A percentile compares a stretch with the other conserved stretches of the same genome.
Conservation (phyloP, 2,797 vertebrate genomes). For the Pelochelys cantorii region DNA sequence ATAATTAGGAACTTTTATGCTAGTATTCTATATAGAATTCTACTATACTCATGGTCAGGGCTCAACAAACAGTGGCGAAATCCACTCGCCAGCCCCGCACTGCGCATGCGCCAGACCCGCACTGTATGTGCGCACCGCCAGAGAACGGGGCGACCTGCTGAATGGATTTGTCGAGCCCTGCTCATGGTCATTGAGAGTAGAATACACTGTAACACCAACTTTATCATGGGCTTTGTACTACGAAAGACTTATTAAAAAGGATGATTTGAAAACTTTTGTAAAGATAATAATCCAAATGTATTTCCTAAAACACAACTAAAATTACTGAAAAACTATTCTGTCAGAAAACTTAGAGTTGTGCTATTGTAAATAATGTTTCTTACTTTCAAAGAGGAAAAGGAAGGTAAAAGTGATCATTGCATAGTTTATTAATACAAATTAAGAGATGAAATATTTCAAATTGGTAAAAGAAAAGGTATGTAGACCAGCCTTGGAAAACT, state of each 20-base stretch:
- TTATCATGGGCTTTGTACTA: not conserved
- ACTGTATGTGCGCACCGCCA: too few relatives aligned
- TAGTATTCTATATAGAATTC: not conserved
- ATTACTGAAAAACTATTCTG: slow-evolving; percentile 51
- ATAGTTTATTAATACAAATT: not conserved
- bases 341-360: slow-evolving; percentile 17
- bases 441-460: not conserved
- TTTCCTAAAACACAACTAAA: not conserved
- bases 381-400: slow-evolving; percentile 26
- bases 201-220: not conserved
- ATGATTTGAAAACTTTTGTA: not conserved
- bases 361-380: not conserved
- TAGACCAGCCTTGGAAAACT: not conserved
- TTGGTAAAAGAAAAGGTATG: not conserved
- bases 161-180: too few relatives aligned
- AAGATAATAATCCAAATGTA: not conserved
- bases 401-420: not conserved
- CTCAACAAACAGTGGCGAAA: too few relatives aligned
- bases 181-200: not conserved
- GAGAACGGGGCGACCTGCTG: too few relatives aligned
- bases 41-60: not conserved
- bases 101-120: too few relatives aligned
- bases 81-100: too few relatives aligned
- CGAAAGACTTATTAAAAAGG: slow-evolving; percentile 21
- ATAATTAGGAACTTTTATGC: not conserved